A percentile compares a stretch with the other conserved stretches of the same genome.
Evolutionary conservation across 1,140 invertebrate genomes (phyloP).

Genomic region (Meloidogyne exigua): DNA sequence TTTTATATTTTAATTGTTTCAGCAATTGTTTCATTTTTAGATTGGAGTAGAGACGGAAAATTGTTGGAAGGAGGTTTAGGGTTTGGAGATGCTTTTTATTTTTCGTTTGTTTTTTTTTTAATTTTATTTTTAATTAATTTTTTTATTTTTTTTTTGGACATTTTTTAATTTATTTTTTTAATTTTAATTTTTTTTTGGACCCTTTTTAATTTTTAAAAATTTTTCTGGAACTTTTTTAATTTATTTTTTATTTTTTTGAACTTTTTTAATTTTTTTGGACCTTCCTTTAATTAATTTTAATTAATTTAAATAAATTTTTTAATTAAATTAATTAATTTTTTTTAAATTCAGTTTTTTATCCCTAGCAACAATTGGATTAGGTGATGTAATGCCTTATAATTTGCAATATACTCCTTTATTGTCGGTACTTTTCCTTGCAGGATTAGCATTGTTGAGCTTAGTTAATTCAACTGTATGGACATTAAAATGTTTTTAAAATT

Average conservation of each 20-base stretch:
- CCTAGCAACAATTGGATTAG: conserved; percentile 37
- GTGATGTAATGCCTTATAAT: conserved; percentile 49
- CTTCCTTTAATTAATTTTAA: conserved; percentile 1
- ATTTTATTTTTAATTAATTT: background rate
- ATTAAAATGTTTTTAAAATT: background rate
- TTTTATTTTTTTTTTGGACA: too few species aligned
- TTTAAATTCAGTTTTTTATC: conserved; percentile 22
- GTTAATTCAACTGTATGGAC: conserved; percentile 45
- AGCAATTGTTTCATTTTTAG: conserved; percentile 30
- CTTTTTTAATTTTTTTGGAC: background rate
- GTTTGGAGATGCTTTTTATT: conserved; percentile 39
- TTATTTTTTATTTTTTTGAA: conserved; percentile 36
- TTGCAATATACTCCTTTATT: conserved; percentile 45
- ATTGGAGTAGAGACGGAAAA: conserved; percentile 12
- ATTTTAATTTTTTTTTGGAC: background rate
- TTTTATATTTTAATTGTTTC: conserved; percentile 35
- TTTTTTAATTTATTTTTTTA: too few species aligned
- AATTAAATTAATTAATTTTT: too few species aligned
- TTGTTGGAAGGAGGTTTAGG: background rate
- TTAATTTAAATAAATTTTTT: too few species aligned
- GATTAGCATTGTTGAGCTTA: conserved; percentile 37
- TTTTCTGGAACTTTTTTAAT: too few species aligned
- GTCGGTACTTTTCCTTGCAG: conserved; percentile 40
- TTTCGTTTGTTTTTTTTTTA: conserved; percentile 30
- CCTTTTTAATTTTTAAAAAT: too few species aligned